Evolutionary conservation across 1,140 invertebrate species (phyloP), one percentile per base, ranked within the genome.

Genomic region (Drosophila bipectinata): DNA sequence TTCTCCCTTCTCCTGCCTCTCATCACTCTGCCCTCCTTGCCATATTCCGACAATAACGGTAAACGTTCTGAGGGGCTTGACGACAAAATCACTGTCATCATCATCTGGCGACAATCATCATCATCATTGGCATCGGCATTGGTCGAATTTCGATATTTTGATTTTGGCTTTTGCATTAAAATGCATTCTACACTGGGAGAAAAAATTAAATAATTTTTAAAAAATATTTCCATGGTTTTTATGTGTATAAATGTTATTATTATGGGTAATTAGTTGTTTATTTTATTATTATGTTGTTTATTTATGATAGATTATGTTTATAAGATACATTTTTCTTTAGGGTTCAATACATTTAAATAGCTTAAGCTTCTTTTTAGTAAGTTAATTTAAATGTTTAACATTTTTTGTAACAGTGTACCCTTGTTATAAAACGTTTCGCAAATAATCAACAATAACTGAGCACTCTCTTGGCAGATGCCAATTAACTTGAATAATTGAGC

Each of bases 401-500:
- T 18, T 0, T 26, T 28, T 18, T 60, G 15, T 53, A 1, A 14
- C 41, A 18, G 41, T 15, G 24, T 9, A 9, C 1, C 32, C 12
- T 66, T 5, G 26, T 26, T 24, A 49, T 12, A 49, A 64, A 67
- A 67, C 26, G 37, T 34, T 48, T 28, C 28, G 55, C 55, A 57
- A 56, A 57, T 44, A 57, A 30, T 28, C 39, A 67, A 28, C 47
- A 26, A 71, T 71, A 52, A 69, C 48, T 45, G 63, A 52, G 18
- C 47, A 45, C 67, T 47, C 66, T 15, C 39, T 32, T 75, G 72
- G 30, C 72, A 75, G 41, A 49, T 75, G 55, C 15, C 61, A 75
- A 75, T 75, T 55, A 75, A 66, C 12, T 55, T 51, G 49, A 57
- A 59, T 67, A 67, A 66, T 75, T 75, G 51, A 58, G 56, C 18